Evolutionary conservation across 2,888 invertebrate species (phyloP), one percentile per base, ranked within the genome.

Genomic region (Lasius platythorax): DNA sequence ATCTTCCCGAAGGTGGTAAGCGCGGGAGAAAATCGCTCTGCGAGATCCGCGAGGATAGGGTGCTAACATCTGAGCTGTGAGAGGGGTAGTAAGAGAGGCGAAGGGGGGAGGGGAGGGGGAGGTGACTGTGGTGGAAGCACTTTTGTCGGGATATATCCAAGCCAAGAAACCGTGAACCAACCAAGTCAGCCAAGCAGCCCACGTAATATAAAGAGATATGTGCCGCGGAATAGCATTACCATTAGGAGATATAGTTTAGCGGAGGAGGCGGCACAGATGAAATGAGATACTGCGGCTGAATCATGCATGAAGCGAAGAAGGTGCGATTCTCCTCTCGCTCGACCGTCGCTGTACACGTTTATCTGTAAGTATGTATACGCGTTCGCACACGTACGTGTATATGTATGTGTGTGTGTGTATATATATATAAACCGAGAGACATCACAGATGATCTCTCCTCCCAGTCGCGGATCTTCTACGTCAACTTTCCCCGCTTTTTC

Each of bases 241-340:
- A 95, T 95, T 95, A 95, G 94, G 93, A 94, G 93, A 94, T 95
- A 95, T 93, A 94, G 95, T 94, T 95, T 94, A 94, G 94, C 94
- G 91, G 89, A 70, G 78, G 46, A 92, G 93, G 93, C 92, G 92
- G 92, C 92, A 53, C 53, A 92, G 93, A 95, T 95, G 94, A 95
- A 95, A 95, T 95, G 94, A 95, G 94, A 95, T 95, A 95, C 94
- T 93, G 94, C 93, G 93, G 89, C 93, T 95, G 94, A 95, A 95
- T 95, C 95, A 95, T 95, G 95, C 95, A 95, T 95, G 95, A 94
- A 94, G 92, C 91, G 83, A 91, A 73, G 74, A 81, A 93, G 93
- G 93, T 92, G 92, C 93, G 94, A 94, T 94, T 67, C 81, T 83
- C 67, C 46, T 78, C 56, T 66, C 83, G 64, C 83, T 67, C 58